Conservation (phyloP, 2,113 vertebrate species). For the Neotragus moschatus region DNA sequence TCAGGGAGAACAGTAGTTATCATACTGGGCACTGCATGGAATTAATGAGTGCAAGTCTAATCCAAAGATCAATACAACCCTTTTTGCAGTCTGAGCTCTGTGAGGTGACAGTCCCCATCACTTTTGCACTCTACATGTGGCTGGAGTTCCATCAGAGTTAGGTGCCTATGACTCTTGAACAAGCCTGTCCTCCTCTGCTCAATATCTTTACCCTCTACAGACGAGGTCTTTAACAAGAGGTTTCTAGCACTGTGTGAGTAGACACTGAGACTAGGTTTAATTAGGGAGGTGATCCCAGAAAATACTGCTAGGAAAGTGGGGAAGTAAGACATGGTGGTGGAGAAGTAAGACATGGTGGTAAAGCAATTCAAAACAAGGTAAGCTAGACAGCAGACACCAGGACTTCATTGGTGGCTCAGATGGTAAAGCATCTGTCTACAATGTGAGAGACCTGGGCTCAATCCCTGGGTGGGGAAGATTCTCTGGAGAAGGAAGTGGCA, state of each 20-base stretch:
- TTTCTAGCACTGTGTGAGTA: neutral
- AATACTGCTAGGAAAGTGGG: neutral
- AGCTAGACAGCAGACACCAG: neutral
- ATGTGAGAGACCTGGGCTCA: too few species aligned
- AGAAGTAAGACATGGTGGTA: neutral
- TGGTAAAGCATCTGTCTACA: too few species aligned
- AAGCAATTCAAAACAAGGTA: neutral
- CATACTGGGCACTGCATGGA: neutral
- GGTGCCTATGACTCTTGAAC: fast-evolving
- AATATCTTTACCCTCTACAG: neutral
- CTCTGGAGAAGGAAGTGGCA: too few species aligned
- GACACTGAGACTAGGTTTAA: neutral
- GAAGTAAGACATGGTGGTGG: neutral
- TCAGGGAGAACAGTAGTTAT: neutral
- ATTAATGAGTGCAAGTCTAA: neutral
- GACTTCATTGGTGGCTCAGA: too few species aligned
- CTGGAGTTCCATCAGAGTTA: too few species aligned
- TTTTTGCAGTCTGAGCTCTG: neutral
- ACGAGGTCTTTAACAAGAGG: neutral
- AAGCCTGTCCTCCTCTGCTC: neutral
- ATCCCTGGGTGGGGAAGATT: too few species aligned
- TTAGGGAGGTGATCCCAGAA: neutral
- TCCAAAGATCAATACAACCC: too few species aligned
- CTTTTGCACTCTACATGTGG: neutral
- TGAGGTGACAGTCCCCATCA: fast-evolving